A percentile compares a stretch with the other conserved stretches of the same genome.
phyloP scores from a whole-genome alignment of 2,113 vertebrate genomes.

The Forbesichthys agassizii region DNA sequence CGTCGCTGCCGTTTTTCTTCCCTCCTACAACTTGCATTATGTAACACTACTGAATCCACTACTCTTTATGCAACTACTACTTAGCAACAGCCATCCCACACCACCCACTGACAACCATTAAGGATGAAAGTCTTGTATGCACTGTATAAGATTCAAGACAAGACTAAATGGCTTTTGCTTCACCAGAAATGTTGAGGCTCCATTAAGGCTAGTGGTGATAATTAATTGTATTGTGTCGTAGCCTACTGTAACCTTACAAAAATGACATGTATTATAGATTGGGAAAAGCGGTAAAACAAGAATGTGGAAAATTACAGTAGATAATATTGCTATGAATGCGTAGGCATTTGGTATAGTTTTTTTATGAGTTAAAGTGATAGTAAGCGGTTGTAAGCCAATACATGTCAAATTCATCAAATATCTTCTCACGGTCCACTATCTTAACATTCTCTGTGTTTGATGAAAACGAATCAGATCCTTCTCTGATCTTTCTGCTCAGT shows the following conservation, averaged over 20 bases:
- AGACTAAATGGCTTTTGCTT: conserved; percentile 20
- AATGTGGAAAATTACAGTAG: no score
- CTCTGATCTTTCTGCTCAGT: not conserved
- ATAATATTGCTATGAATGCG: no score
- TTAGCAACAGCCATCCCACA: conserved; percentile 30
- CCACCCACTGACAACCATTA: conserved; percentile 56
- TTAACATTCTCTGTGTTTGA: no score
- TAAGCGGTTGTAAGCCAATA: no score
- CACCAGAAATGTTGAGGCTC: conserved; percentile 18
- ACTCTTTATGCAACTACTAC: conserved; percentile 16
- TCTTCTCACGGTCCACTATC: no score
- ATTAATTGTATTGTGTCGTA: not conserved
- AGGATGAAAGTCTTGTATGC: conserved; percentile 3
- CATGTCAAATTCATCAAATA: no score
- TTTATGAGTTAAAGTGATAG: no score
- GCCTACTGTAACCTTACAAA: not conserved
- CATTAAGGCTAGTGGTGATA: conserved; percentile 5
- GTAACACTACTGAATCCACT: conserved; percentile 33
- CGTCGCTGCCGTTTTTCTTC: conserved; percentile 22
- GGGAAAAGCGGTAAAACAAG: no score
- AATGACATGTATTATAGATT: not conserved
- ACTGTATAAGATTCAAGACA: conserved; percentile 12
- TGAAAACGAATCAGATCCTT: no score
- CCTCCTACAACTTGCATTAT: conserved; percentile 49
- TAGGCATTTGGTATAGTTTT: no score